These are phyloP conservation scores for Aporophyla nigra DNA, from an alignment of 2,888 invertebrate species.

Conservation along the genomic window DNA sequence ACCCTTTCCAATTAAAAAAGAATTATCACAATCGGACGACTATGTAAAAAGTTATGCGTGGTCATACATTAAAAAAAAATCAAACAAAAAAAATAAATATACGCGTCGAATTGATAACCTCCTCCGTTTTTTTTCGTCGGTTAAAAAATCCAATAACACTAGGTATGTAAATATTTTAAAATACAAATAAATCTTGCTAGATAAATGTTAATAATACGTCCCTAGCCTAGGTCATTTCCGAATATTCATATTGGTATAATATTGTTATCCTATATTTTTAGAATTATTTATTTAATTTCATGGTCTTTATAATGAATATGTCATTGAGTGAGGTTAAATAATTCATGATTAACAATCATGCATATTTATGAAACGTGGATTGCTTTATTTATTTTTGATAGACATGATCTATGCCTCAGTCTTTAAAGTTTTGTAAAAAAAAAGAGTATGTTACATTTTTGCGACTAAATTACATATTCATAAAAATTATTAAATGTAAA, in stretches of 20 bases:
- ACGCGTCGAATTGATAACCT: no score
- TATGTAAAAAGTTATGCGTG: no score
- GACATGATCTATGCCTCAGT: not conserved
- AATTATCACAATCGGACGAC: no score
- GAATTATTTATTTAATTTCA: slow-evolving; percentile 21
- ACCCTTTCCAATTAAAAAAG: no score
- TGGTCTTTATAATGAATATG: slow-evolving; percentile 19
- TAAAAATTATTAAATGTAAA: no score
- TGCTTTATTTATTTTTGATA: not conserved
- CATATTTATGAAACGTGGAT: not conserved
- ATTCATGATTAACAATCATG: not conserved
- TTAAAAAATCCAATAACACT: no score
- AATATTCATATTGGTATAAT: not conserved
- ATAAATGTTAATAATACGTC: slow-evolving; percentile 1
- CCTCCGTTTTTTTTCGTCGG: no score
- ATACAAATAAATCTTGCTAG: no score
- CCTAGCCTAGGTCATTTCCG: slow-evolving; percentile 13
- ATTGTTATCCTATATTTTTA: not conserved
- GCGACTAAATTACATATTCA: not conserved
- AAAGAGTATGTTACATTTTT: no score
- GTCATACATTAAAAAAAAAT: no score
- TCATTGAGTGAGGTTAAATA: not conserved
- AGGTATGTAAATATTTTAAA: no score
- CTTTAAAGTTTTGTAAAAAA: not conserved
- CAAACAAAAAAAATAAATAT: no score